Base-by-base conservation (phyloP, 92 coral and sea anemone species). In the Parazoanthus darwini region DNA sequence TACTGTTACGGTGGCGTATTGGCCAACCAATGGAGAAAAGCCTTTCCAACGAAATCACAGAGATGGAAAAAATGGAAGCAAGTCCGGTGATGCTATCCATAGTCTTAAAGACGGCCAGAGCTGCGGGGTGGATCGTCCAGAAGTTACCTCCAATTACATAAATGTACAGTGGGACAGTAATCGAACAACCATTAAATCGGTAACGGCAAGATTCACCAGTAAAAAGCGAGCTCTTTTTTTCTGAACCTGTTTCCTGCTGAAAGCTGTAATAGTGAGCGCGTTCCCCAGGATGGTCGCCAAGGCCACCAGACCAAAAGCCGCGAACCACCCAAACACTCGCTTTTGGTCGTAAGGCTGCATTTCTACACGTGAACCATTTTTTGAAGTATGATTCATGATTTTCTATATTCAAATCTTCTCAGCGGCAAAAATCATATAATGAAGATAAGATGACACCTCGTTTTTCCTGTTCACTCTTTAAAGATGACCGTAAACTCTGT, bases 21-120 rank as follows among this genome's bases (percentile, higher is more conserved):
- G 86, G 86, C 86, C 86, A 82, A 15, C 86, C 86, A 42, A 82
- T 68, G 9, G 86, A 67, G 18, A 43, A 67, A 11, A 82, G 77
- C 48, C 86, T 44, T 35, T 82, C 86, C 42, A 82, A 33, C 33
- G 86, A 82, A 6, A 82, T 38, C 38, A 82, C 58, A 43, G 78
- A 43, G 43, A 82, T 82, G 33, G 86, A 82, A 26, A 82, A 66
- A 9, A 82, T 82, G 13, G 86, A 82, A 39, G 86, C 86, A 15
- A 82, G 20, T 37, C 86, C 86, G 58, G 86, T 82, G 66, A 68
- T 82, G 43, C 78, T 67, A 29, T 82, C 86, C 25, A 68, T 26
- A n/a, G 86, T 82, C 42, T 82, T 44, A 77, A 82, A 82, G 50
- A 68, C 63, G 8, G 58, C 58, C 15, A 82, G 37, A 16, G 35